Conservation (phyloP, 2,797 vertebrate species). For the Poeciliopsis paucimaculata region DNA sequence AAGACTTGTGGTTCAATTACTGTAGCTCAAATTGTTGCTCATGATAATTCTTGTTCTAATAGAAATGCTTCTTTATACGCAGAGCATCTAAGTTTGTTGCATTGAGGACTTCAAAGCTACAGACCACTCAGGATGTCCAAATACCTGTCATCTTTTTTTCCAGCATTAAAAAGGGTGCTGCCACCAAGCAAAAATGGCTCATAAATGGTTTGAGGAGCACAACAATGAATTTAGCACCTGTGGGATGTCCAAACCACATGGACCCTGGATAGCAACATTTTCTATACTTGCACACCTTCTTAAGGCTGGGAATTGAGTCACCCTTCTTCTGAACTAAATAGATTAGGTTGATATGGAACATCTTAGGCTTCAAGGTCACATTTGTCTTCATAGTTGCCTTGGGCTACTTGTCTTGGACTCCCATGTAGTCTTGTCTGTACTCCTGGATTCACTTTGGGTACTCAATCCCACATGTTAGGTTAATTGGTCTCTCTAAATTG, state of each 20-base stretch:
- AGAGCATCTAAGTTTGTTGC: neutral
- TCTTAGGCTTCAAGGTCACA: neutral
- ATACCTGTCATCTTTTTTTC: neutral
- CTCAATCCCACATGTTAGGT: neutral
- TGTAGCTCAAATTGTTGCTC: neutral
- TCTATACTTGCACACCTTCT: neutral
- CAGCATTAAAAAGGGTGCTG: neutral
- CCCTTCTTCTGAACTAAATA: neutral
- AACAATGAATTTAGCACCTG: neutral
- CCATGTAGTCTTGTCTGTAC: neutral
- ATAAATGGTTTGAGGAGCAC: neutral
- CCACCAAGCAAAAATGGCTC: neutral
- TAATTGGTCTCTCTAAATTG: neutral
- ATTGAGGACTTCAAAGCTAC: neutral
- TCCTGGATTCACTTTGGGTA: neutral
- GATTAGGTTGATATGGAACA: neutral
- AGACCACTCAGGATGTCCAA: neutral
- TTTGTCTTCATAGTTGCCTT: neutral
- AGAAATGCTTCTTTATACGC: neutral
- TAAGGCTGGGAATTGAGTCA: neutral
- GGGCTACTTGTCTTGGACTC: neutral
- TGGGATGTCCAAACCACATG: neutral
- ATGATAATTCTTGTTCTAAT: neutral
- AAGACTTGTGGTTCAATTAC: neutral
- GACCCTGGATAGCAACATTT: neutral